Conservation (phyloP, 2,888 invertebrate species). For the Neoaliturus tenellus region DNA sequence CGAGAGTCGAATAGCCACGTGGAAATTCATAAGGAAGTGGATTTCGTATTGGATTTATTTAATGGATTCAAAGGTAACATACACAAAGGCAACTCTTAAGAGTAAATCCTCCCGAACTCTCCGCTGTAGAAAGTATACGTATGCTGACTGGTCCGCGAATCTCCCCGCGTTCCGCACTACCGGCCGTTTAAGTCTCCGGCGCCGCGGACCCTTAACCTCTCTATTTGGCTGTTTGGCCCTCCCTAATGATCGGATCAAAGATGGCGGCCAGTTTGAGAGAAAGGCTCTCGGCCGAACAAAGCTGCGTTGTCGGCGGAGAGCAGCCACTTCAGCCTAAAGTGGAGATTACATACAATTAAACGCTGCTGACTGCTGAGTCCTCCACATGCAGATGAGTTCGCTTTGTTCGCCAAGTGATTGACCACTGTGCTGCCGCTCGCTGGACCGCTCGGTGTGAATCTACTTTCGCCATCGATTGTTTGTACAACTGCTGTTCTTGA, state of each 20-base stretch:
- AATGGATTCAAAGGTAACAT: no score
- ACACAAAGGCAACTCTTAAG: no score
- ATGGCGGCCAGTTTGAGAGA: constrained; percentile 46
- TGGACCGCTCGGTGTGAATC: background rate
- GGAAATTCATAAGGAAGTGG: no score
- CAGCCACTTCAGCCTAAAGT: constrained; percentile 17
- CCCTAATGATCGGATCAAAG: constrained; percentile 7
- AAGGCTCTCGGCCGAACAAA: constrained; percentile 25
- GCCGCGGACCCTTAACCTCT: background rate
- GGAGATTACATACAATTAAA: constrained; percentile 48
- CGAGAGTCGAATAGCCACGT: no score
- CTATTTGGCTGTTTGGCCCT: constrained; percentile 37
- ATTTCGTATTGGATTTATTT: no score
- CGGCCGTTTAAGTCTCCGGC: constrained; percentile 31
- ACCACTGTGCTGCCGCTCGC: background rate
- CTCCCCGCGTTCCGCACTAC: background rate
- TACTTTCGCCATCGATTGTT: background rate
- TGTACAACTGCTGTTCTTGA: no score
- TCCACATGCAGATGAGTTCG: constrained; percentile 6
- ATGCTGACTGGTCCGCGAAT: background rate
- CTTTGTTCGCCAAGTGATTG: constrained; percentile 7
- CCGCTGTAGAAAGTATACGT: no score
- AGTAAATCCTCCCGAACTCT: no score
- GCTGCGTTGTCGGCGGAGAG: constrained; percentile 9
- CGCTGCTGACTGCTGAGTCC: background rate